These are phyloP conservation scores for Rhynchonycteris naso DNA, from an alignment of 2,797 vertebrate species.

Conservation along the genomic window DNA sequence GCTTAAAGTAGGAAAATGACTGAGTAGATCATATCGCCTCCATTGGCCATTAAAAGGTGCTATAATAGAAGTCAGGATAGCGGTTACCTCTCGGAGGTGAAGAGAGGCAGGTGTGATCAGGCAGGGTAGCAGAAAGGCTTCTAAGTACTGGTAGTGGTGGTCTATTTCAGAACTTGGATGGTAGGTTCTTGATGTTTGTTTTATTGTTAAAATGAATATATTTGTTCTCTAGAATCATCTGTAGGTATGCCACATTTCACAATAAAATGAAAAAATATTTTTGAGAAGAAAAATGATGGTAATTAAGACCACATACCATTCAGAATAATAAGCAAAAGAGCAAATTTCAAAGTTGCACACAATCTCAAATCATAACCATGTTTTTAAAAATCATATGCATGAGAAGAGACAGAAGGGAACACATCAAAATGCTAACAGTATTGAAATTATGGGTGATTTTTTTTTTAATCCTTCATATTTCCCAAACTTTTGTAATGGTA, in stretches of 20 bases:
- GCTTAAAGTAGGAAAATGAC: background rate
- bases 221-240: background rate
- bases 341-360: background rate
- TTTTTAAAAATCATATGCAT: background rate
- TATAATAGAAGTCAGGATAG: background rate
- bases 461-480: background rate
- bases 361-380: background rate
- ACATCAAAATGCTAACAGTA: background rate
- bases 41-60: background rate
- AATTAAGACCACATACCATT: background rate
- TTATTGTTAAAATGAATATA: background rate
- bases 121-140: background rate
- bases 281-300: background rate
- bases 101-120: background rate
- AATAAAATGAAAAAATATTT: background rate
- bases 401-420: background rate
- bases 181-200: background rate
- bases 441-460: background rate
- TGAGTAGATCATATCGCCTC: background rate
- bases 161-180: background rate
- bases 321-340: background rate
- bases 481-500: constrained; percentile 5
- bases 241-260: background rate
- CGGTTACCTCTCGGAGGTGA: background rate
- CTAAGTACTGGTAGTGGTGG: background rate